A percentile compares a stretch with the other conserved stretches of the same genome.
Evolutionary conservation across 2,113 vertebrate species (phyloP).

Genomic region (Eretmochelys imbricata): DNA sequence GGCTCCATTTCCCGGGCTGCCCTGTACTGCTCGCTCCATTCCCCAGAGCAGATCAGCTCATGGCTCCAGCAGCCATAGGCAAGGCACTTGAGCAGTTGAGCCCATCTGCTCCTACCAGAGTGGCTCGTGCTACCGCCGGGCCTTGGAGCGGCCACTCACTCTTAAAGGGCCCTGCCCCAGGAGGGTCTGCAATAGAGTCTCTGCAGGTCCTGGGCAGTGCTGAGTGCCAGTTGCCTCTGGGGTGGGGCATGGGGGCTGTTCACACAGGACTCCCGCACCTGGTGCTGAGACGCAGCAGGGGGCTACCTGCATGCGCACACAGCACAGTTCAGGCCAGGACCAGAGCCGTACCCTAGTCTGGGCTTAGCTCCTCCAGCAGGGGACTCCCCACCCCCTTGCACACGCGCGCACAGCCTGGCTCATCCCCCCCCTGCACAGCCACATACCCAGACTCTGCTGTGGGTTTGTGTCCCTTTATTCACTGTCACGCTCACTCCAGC

Average conservation of each 20-base stretch:
- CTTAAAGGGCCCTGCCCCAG: neutral
- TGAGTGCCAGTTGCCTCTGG: neutral
- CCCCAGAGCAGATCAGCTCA: neutral
- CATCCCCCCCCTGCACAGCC: neutral
- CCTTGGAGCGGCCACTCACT: slow-evolving; percentile 1
- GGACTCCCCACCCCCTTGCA: too few relatives aligned
- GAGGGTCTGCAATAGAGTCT: neutral
- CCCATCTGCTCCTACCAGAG: neutral
- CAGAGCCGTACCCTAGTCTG: too few relatives aligned
- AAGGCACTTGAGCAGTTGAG: neutral
- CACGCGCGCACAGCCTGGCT: neutral
- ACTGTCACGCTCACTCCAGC: neutral
- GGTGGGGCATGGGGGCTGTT: neutral
- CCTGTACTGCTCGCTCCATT: neutral
- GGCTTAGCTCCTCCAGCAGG: too few relatives aligned
- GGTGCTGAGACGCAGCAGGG: neutral
- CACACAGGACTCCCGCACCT: neutral
- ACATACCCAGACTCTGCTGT: neutral
- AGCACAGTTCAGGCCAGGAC: neutral
- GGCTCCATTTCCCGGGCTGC: neutral
- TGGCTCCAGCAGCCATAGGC: neutral
- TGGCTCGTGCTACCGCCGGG: neutral
- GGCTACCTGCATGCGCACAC: neutral
- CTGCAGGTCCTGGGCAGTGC: neutral
- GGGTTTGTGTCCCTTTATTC: neutral